Conservation (phyloP, 2,797 vertebrate species). For the Molossus molossus region DNA sequence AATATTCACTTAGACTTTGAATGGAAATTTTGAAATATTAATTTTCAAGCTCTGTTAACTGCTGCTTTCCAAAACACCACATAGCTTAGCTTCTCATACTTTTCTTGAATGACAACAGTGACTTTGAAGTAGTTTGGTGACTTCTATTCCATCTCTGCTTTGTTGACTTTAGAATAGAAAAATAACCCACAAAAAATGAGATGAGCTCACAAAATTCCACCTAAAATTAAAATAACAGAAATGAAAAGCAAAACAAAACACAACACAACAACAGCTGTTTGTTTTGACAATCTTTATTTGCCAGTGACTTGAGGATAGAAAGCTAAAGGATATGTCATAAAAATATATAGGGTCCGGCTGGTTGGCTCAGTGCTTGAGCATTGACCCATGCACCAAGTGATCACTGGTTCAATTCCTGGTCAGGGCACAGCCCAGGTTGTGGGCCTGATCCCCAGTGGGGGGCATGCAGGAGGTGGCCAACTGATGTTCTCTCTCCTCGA, state of each 20-base stretch:
- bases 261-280: background rate
- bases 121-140: conserved; percentile 68
- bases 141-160: conserved; percentile 37
- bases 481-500: no score
- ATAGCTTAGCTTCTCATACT: background rate
- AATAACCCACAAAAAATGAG: background rate
- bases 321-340: background rate
- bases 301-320: background rate
- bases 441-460: no score
- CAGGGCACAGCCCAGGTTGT: no score
- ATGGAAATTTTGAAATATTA: conserved; percentile 76
- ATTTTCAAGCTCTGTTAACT: background rate
- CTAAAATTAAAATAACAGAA: conserved; percentile 61
- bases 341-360: background rate
- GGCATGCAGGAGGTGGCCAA: no score
- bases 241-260: no score
- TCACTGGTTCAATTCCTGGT: no score
- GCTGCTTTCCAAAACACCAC: conserved; percentile 11
- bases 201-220: conserved; percentile 41
- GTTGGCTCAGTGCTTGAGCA: no score
- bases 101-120: conserved; percentile 53
- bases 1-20: conserved; percentile 60
- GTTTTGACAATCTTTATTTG: conserved; percentile 63
- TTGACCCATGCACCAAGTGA: no score
- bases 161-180: background rate